A percentile compares a stretch with the other conserved stretches of the same genome.
These are phyloP conservation scores for Agonopterix alstromeriana DNA, from an alignment of 2,888 invertebrate genomes.

Conservation along the genomic window DNA sequence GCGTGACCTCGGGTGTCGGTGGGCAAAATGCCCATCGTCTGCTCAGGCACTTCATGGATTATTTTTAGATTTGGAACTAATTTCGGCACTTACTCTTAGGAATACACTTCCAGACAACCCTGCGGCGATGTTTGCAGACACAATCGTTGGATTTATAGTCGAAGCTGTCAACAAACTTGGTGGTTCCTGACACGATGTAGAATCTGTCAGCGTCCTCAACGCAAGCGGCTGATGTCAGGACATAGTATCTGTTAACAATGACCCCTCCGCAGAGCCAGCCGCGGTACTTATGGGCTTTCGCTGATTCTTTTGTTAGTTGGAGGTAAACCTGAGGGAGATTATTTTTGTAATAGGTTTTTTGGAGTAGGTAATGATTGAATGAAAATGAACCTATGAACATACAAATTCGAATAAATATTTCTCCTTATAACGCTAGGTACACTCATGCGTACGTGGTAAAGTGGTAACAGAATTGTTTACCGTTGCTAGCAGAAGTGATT, in stretches of 20 bases:
- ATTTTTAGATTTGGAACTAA: background rate
- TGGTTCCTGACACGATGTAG: constrained; percentile 63
- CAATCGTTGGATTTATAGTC: constrained; percentile 57
- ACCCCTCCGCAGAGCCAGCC: constrained; percentile 69
- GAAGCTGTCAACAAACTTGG: constrained; percentile 57
- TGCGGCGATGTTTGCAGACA: constrained; percentile 55
- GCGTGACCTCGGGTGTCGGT: too few species aligned
- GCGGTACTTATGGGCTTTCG: constrained; percentile 62
- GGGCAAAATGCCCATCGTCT: too few species aligned
- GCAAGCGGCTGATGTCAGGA: constrained; percentile 65
- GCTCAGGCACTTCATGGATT: too few species aligned
- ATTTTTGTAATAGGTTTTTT: too few species aligned
- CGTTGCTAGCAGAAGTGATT: too few species aligned
- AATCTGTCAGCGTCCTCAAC: constrained; percentile 67
- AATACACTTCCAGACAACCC: constrained; percentile 67
- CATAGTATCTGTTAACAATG: constrained; percentile 51
- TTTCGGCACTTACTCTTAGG: constrained; percentile 54
- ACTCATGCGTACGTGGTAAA: too few species aligned
- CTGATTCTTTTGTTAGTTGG: constrained; percentile 62
- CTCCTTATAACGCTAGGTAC: too few species aligned
- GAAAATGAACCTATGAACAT: too few species aligned
- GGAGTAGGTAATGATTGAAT: too few species aligned
- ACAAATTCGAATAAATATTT: too few species aligned
- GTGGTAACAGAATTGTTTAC: too few species aligned
- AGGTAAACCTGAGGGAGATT: constrained; percentile 46